phyloP scores from a whole-genome alignment of 2,888 invertebrate genomes.

The Agrypnus murinus region DNA sequence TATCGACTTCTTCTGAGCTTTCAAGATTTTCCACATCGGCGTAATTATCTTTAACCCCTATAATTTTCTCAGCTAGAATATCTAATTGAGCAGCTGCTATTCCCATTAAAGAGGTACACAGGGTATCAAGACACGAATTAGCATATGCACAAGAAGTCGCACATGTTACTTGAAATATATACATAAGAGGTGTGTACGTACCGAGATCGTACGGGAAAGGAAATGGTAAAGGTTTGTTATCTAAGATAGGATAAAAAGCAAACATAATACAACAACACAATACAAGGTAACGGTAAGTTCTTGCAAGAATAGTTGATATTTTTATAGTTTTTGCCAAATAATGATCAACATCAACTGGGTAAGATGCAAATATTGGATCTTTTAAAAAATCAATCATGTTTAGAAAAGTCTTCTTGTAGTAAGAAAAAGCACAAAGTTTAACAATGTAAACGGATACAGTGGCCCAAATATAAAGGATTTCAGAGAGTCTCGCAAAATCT shows the following conservation, averaged over 20 bases:
- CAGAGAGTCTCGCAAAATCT: conserved; percentile 42
- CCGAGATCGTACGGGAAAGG: conserved; percentile 51
- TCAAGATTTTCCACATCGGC: too few species aligned
- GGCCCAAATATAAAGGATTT: conserved; percentile 46
- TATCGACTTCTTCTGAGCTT: background rate
- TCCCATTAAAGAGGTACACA: conserved; percentile 39
- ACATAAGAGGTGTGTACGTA: conserved; percentile 39
- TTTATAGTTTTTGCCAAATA: conserved; percentile 39
- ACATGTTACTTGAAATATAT: conserved; percentile 40
- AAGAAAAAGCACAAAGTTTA: conserved; percentile 36
- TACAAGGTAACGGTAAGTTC: conserved; percentile 30
- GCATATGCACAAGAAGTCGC: conserved; percentile 44
- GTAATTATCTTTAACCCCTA: too few species aligned
- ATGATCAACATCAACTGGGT: conserved; percentile 38
- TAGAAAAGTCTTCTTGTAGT: conserved; percentile 33
- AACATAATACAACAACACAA: conserved; percentile 27
- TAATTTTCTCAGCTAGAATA: conserved; percentile 40
- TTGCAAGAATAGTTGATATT: conserved; percentile 36
- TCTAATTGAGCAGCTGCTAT: conserved; percentile 42
- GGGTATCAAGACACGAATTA: conserved; percentile 44
- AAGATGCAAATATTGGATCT: conserved; percentile 39
- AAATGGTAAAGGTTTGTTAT: conserved; percentile 45
- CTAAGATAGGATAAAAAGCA: conserved; percentile 40
- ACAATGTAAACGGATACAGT: conserved; percentile 33
- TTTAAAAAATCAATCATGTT: conserved; percentile 36